Conservation (phyloP, 2,797 vertebrate species). For the Ispidina picta region DNA sequence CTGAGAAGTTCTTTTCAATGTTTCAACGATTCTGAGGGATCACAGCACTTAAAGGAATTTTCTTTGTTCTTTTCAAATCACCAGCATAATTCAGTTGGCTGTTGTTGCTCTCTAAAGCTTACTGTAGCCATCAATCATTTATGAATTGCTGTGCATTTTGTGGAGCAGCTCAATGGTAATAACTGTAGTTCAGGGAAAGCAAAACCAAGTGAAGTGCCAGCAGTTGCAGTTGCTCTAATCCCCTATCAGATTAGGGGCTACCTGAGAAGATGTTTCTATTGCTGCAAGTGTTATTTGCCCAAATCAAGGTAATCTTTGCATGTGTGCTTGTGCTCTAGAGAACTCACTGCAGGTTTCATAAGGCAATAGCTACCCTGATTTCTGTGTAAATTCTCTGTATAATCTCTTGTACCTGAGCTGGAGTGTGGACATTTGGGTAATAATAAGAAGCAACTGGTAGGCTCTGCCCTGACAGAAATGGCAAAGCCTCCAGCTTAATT, state of each 20-base stretch:
- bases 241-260: not conserved
- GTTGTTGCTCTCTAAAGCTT: not conserved
- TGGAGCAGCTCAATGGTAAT: not conserved
- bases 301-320: not conserved
- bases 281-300: not conserved
- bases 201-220: not conserved
- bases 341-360: not conserved
- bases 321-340: not conserved
- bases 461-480: not conserved
- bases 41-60: not conserved
- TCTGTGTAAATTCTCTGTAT: not conserved
- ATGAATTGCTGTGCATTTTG: not conserved
- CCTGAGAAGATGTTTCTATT: not conserved
- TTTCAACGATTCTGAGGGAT: not conserved
- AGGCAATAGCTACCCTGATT: not conserved
- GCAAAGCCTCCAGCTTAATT: not conserved
- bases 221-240: not conserved
- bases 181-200: not conserved
- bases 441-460: not conserved
- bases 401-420: not conserved
- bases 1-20: not conserved
- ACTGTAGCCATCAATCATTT: not conserved
- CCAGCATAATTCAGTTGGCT: not conserved
- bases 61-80: not conserved
- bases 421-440: not conserved